Conservation (phyloP, 1,140 invertebrate species). For the Dendroctonus valens region DNA sequence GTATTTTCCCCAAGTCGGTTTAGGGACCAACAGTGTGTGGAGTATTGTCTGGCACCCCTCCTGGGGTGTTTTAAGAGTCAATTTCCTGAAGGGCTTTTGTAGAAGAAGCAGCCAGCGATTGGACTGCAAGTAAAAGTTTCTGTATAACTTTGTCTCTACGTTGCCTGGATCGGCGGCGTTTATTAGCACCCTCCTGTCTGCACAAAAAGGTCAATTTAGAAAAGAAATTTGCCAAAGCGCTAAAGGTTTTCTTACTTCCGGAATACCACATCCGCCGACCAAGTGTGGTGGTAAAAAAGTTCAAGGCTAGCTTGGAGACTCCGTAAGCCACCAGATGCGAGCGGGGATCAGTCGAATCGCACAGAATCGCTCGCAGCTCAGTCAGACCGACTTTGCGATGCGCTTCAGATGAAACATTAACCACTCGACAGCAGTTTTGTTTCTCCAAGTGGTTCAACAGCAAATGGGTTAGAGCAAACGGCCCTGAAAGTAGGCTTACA, state of each 20-base stretch:
- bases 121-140: constrained; percentile 45
- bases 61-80: constrained; percentile 46
- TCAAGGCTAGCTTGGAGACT: constrained; percentile 45
- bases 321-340: constrained; percentile 46
- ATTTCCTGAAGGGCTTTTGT: constrained; percentile 46
- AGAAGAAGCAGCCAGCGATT: constrained; percentile 44
- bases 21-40: constrained; percentile 45
- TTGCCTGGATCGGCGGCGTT: constrained; percentile 51
- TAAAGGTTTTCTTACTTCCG: not conserved
- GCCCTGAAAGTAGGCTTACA: constrained; percentile 37
- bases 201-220: constrained; percentile 24
- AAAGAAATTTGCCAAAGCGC: not conserved
- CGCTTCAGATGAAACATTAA: constrained; percentile 48
- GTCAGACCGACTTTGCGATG: constrained; percentile 44
- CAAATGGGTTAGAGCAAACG: constrained; percentile 48
- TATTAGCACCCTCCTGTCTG: constrained; percentile 46
- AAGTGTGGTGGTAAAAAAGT: constrained; percentile 45
- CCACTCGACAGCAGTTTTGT: constrained; percentile 43
- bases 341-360: constrained; percentile 41
- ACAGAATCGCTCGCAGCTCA: constrained; percentile 45
- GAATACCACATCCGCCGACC: not conserved
- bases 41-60: constrained; percentile 48
- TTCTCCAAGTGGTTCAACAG: constrained; percentile 40
- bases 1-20: constrained; percentile 45
- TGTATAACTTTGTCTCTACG: constrained; percentile 47